Conservation (phyloP, 2,797 vertebrate genomes). For the Pseudochaenichthys georgianus region DNA sequence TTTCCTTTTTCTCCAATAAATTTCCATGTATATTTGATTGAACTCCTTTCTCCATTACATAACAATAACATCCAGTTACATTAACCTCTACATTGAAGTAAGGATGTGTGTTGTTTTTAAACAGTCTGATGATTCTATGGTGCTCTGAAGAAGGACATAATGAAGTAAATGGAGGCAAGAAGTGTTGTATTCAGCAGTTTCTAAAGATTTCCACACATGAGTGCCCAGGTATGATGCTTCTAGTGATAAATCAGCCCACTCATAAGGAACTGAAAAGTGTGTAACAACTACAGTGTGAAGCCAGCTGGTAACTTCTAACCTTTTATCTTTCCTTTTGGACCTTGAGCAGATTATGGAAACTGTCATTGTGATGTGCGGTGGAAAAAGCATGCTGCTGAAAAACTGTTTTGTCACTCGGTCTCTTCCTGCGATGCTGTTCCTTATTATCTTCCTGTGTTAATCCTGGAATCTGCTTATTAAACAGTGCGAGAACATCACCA, state of each 20-base stretch:
- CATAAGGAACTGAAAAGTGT: neutral
- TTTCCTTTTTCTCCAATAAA: neutral
- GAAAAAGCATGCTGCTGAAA: constrained; percentile 37
- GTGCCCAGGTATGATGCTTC: neutral
- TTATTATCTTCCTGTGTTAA: constrained; percentile 68
- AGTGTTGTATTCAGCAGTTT: neutral
- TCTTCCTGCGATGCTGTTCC: constrained; percentile 53
- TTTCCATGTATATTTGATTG: neutral
- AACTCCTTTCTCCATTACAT: neutral
- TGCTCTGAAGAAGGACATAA: neutral
- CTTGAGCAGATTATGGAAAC: constrained; percentile 16
- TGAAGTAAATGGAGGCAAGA: neutral
- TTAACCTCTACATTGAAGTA: neutral
- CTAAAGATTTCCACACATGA: neutral
- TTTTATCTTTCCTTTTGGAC: constrained; percentile 29
- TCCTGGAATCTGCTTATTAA: constrained; percentile 71
- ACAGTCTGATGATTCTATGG: neutral
- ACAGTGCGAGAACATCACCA: constrained; percentile 63
- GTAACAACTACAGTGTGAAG: constrained; percentile 3
- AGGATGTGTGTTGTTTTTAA: neutral
- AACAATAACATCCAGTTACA: neutral
- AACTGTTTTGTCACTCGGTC: constrained; percentile 50
- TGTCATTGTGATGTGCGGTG: constrained; percentile 29
- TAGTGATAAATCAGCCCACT: neutral
- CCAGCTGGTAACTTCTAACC: neutral